phyloP scores from a whole-genome alignment of 2,113 vertebrate species.

The Callithrix jacchus region DNA sequence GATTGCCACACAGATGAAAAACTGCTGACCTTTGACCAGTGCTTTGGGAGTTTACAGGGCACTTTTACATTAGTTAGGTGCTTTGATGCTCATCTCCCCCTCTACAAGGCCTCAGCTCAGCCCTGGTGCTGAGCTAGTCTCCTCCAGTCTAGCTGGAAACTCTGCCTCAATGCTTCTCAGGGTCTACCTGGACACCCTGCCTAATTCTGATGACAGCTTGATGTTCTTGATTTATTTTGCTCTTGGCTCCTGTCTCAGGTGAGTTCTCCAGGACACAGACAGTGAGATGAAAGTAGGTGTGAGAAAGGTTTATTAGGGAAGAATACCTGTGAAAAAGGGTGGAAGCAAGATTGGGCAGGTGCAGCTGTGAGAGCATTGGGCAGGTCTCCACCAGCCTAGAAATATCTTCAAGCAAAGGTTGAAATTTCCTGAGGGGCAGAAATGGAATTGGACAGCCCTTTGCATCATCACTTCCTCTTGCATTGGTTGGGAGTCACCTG shows the following conservation, averaged over 20 bases:
- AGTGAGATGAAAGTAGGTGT: accelerated
- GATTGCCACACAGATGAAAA: not conserved
- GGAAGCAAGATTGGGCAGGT: not conserved
- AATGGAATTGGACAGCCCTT: not conserved
- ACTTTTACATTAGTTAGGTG: not conserved
- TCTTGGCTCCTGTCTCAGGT: not conserved
- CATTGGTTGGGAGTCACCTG: not conserved
- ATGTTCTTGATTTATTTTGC: not conserved
- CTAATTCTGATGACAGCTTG: not conserved
- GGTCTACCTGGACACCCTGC: not conserved
- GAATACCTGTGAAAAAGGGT: not conserved
- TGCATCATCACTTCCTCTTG: accelerated
- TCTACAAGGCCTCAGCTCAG: not conserved
- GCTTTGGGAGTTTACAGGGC: not conserved
- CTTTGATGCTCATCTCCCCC: accelerated
- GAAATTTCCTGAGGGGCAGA: accelerated
- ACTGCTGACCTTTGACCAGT: not conserved
- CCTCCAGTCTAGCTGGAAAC: not conserved
- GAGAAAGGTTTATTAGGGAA: not conserved
- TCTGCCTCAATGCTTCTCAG: not conserved
- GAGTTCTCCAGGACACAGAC: not conserved
- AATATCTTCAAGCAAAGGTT: not conserved
- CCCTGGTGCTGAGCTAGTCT: no score
- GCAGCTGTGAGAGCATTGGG: no score
- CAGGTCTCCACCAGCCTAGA: not conserved